Base-by-base conservation (phyloP, 2,797 vertebrate genomes). In the Eulemur mongoz region DNA sequence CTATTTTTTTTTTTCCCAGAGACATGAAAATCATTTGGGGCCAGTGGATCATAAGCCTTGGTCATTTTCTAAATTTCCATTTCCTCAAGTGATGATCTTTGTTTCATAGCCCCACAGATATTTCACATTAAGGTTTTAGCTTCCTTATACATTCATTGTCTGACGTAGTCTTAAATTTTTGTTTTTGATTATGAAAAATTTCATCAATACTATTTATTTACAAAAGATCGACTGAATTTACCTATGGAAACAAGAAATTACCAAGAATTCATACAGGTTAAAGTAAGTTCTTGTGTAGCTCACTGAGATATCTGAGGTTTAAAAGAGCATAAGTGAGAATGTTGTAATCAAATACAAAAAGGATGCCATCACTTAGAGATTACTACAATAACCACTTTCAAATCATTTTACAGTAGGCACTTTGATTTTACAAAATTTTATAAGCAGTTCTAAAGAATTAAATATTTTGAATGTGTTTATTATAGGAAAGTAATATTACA, bases 21-120 rank as follows among this genome's bases (percentile, higher is more conserved):
- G 86, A 82, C 84, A 88, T 88, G 85, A 91, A 96, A 95, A 89
- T 92, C 6, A 0, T 76, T 86, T 93, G 79, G 25, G 57, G 32
- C 78, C 61, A 90, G 43, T 61, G 32, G 72, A 92, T 96, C 85
- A 86, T 95, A 95, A 94, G 59, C 63, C 5, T 61, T 86, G 59
- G 76, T 87, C 89, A 97, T 88, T 52, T 59, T 76, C 75, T 95
- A 96, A 93, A 94, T 87, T 94, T 95, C 65, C 38, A 91, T 93
- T 89, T 91, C 75, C 83, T 88, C 22, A 72, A 89, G 35, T 63
- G 75, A 81, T 73, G 2, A 57, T 81, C 61, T 93, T 93, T 75
- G 61, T 93, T 87, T 89, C 75, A 94, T 83, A 94, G 76, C 52
- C 89, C 12, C 11, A 63, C 11, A 89, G 63, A 30, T 87, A 91